Evolutionary conservation across 2,797 vertebrate genomes (phyloP).

Genomic region (Coluber constrictor): DNA sequence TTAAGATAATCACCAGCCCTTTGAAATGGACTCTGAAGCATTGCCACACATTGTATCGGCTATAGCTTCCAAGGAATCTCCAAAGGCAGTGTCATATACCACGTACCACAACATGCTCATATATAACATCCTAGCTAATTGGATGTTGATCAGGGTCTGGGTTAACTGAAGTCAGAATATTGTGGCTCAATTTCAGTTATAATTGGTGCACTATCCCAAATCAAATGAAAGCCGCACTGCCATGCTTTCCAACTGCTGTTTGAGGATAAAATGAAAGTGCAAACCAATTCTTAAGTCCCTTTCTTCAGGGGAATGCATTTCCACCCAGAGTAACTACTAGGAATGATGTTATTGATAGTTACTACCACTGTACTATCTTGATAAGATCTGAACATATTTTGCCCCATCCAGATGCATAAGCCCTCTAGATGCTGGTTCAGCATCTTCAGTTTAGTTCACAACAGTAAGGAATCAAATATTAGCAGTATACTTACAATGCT

Average conservation of each 20-base stretch:
- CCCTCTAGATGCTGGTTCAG: not conserved
- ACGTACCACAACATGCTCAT: not conserved
- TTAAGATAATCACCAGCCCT: not conserved
- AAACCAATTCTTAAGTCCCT: not conserved
- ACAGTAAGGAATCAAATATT: not conserved
- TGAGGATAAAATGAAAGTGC: not conserved
- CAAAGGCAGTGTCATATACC: not conserved
- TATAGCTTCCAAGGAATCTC: not conserved
- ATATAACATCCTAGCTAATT: not conserved
- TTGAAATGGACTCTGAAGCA: not conserved
- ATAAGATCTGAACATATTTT: not conserved
- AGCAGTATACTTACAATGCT: not conserved
- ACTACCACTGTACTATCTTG: not conserved
- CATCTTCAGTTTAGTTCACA: not conserved
- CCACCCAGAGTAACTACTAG: not conserved
- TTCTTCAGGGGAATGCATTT: not conserved
- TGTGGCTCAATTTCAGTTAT: not conserved
- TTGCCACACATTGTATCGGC: not conserved
- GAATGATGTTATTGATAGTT: not conserved
- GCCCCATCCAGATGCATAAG: not conserved
- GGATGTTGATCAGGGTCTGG: not conserved
- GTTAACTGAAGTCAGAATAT: not conserved
- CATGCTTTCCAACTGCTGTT: not conserved
- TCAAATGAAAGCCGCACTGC: not conserved
- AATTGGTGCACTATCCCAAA: not conserved